Conservation (phyloP, 2,888 invertebrate genomes). For the Dryadula phaetusa region DNA sequence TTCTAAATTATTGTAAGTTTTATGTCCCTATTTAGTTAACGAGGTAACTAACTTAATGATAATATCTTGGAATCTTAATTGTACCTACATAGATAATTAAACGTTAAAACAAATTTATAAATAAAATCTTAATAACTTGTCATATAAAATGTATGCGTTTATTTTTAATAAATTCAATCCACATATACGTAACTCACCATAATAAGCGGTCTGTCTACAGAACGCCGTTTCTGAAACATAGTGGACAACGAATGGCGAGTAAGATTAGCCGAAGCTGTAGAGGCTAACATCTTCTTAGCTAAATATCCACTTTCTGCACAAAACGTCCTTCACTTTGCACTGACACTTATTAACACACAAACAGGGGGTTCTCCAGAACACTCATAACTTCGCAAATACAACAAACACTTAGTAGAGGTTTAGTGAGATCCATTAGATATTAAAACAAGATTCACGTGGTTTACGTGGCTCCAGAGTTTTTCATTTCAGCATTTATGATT, state of each 20-base stretch:
- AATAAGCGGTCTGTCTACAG: slow-evolving; percentile 47
- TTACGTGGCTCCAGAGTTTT: slow-evolving; percentile 16
- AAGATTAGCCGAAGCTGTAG: slow-evolving; percentile 61
- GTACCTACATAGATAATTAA: neutral
- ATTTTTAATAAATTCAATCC: too few relatives aligned
- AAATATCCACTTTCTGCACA: slow-evolving; percentile 3
- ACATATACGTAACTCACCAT: slow-evolving; percentile 44
- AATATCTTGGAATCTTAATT: slow-evolving; percentile 3
- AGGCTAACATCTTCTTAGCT: slow-evolving; percentile 65
- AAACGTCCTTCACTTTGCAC: slow-evolving; percentile 42
- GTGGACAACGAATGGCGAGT: slow-evolving; percentile 67
- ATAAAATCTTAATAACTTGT: neutral
- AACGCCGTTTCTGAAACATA: slow-evolving; percentile 65
- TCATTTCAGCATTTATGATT: slow-evolving; percentile 37
- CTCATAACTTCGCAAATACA: neutral
- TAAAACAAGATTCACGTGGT: neutral
- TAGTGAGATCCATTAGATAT: slow-evolving; percentile 8
- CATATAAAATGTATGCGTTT: neutral
- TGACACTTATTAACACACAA: slow-evolving; percentile 24
- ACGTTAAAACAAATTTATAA: neutral
- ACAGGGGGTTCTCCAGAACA: neutral
- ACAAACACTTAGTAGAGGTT: neutral
- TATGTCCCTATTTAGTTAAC: slow-evolving; percentile 7
- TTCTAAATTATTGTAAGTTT: slow-evolving; percentile 8
- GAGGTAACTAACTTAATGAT: slow-evolving; percentile 5